phyloP scores from a whole-genome alignment of 2,797 vertebrate species.

The Paedocypris micromegethes region DNA sequence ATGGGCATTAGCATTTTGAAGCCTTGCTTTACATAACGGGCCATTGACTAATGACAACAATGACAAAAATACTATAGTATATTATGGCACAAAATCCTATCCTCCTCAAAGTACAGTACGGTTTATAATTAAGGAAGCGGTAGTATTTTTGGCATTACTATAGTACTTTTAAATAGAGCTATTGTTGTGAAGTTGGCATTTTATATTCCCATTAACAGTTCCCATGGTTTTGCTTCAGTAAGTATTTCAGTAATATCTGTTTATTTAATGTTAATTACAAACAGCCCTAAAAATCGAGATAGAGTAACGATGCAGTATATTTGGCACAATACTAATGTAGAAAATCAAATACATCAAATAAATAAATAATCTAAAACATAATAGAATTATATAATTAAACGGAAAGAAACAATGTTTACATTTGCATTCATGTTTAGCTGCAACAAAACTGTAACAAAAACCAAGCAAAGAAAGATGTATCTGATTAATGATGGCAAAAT shows the following conservation, averaged over 20 bases:
- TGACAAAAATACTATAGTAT: conserved; percentile 63
- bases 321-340: too few species aligned
- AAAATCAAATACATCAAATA: too few species aligned
- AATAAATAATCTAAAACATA: too few species aligned
- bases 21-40: conserved; percentile 45
- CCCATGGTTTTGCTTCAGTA: conserved; percentile 71
- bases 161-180: conserved; percentile 55
- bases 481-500: too few species aligned
- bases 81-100: conserved; percentile 71
- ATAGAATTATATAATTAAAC: too few species aligned
- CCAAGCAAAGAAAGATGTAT: too few species aligned
- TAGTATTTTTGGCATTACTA: conserved; percentile 64
- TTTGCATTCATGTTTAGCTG: too few species aligned
- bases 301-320: too few species aligned
- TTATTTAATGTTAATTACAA: too few species aligned
- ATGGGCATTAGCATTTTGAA: conserved; percentile 54
- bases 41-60: conserved; percentile 52
- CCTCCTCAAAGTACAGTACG: conserved; percentile 57
- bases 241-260: conserved; percentile 46
- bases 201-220: conserved; percentile 38
- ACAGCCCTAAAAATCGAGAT: too few species aligned
- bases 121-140: conserved; percentile 54
- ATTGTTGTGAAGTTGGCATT: conserved; percentile 20
- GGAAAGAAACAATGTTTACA: too few species aligned
- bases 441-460: too few species aligned